Evolutionary conservation across 2,797 vertebrate species (phyloP).

Genomic region (Trachops cirrhosus): DNA sequence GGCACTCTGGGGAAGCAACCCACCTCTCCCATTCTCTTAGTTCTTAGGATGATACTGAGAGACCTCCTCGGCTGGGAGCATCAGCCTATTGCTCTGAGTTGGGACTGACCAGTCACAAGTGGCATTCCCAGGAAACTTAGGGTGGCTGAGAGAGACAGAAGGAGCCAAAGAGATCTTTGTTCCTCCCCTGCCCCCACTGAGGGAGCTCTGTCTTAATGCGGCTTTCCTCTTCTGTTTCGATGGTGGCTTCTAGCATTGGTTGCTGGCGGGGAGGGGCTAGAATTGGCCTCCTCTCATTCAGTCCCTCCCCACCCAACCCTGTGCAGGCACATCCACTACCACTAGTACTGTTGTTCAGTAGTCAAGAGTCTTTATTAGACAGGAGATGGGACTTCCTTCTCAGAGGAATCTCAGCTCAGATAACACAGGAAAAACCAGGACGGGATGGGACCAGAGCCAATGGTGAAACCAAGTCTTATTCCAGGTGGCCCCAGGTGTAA

Average conservation of each 20-base stretch:
- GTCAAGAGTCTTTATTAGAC: conserved; percentile 62
- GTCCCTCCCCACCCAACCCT: not conserved
- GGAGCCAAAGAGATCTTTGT: not conserved
- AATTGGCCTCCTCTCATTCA: not conserved
- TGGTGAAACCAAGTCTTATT: not conserved
- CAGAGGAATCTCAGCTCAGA: not conserved
- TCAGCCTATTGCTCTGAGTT: not conserved
- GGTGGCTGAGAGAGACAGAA: not conserved
- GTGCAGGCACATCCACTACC: not conserved
- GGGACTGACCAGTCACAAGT: not conserved
- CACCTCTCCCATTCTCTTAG: not conserved
- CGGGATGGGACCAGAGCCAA: not conserved
- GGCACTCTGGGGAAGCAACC: not conserved
- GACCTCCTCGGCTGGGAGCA: not conserved
- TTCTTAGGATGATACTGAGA: not conserved
- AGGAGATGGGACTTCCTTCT: not conserved
- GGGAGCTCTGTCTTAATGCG: not conserved
- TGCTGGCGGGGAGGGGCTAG: not conserved
- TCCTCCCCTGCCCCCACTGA: fast-evolving
- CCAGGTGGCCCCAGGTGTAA: not conserved
- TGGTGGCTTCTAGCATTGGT: not conserved
- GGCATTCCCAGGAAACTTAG: not conserved
- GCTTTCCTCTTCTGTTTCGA: not conserved
- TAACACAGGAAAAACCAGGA: not conserved
- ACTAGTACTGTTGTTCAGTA: not conserved